Base-by-base conservation (phyloP, 2,888 invertebrate species). In the Heliconius sara region DNA sequence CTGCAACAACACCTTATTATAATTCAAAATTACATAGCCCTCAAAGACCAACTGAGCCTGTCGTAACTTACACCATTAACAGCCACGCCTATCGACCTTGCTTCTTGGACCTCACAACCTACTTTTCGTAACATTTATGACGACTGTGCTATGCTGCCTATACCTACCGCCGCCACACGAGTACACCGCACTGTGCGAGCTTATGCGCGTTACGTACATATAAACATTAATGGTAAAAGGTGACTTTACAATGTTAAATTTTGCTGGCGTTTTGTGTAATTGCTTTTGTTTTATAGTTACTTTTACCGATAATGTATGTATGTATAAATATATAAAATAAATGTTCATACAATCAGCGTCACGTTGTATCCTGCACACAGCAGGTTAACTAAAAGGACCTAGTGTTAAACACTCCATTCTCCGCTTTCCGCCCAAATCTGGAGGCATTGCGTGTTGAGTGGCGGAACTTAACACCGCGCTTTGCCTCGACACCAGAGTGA, bases 61-160 rank as follows among this genome's bases (percentile, higher is more conserved):
- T 22, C n/a, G 13, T 60, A 13, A 16, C 74, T 34, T 63, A 34
- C 10, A 43, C 43, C 60, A 60, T 57, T 30, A 19, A 63, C 43
- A 79, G 84, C 84, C 84, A 85, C 85, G 83, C 84, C 81, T 83
- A n/a, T 79, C 84, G 86, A 86, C 87, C 87, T 87, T 85, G 86
- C 82, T 81, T 83, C 81, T 81, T 81, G 84, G 84, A 84, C 86
- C 85, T 79, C 85, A 85, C 85, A 85, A 83, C 84, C 80, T 80
- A 81, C 83, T 80, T 82, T 82, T 71, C 78, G 81, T 76, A 81
- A 77, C 79, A 80, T 82, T 81, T 82, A 81, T 77, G 79, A 78
- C 79, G 76, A 78, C 76, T 76, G 68, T 73, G 78, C 75, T 79
- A 81, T 81, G 80, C 73, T 76, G 70, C 78, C 68, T 60, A 60